These are phyloP conservation scores for Arrhopalites spinosus DNA, from an alignment of 2,888 invertebrate genomes.

Conservation along the genomic window DNA sequence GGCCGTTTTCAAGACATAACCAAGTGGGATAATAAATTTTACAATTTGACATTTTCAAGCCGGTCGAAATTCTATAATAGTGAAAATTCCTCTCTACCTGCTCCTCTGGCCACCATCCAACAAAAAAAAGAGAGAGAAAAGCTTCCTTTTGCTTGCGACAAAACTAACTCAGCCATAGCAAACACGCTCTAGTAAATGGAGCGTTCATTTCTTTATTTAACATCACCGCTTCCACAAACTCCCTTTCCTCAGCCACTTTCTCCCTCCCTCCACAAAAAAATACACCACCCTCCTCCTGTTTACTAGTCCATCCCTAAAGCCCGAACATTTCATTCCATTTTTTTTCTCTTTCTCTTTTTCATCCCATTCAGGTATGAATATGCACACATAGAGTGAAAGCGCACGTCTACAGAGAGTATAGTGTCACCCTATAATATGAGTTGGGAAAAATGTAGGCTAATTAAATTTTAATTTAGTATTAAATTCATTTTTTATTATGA, in stretches of 20 bases:
- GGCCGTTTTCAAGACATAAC: constrained; percentile 17
- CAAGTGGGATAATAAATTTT: constrained; percentile 25
- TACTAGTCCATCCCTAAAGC: neutral
- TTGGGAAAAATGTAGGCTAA: too few species aligned
- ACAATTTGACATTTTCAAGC: constrained; percentile 33
- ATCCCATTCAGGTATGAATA: neutral
- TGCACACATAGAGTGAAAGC: too few species aligned
- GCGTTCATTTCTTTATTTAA: constrained; percentile 19
- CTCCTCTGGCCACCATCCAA: constrained; percentile 20
- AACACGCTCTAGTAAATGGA: constrained; percentile 29
- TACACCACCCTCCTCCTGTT: neutral
- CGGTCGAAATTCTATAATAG: constrained; percentile 28
- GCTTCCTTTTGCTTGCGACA: constrained; percentile 1
- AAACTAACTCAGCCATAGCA: constrained; percentile 16
- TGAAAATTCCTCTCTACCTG: constrained; percentile 22
- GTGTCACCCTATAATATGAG: too few species aligned
- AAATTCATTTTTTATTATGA: too few species aligned
- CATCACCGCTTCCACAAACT: neutral
- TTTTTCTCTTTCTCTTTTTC: neutral
- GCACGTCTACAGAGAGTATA: too few species aligned
- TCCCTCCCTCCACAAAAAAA: neutral
- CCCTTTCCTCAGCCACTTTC: neutral
- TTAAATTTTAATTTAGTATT: too few species aligned
- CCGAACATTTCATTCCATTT: neutral
- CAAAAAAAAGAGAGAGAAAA: neutral